Evolutionary conservation across 2,113 vertebrate species (phyloP), one percentile per base, ranked within the genome.

Genomic region (Hyaena hyaena): DNA sequence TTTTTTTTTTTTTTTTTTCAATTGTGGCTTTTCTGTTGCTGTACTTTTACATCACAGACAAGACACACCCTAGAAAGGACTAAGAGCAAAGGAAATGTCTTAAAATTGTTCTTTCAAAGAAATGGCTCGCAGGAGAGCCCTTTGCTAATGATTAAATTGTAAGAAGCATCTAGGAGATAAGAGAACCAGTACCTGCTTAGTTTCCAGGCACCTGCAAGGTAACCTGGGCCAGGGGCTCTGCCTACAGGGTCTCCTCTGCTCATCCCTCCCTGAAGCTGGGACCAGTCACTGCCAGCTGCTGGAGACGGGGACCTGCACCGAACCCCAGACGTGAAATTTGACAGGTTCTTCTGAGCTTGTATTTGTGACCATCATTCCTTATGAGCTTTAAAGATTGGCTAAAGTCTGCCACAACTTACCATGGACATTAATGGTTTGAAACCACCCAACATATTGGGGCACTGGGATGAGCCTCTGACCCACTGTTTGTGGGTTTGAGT

Each of bases 131-230:
- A 24, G 3, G 45, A 53, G 79, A 83, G 11, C n/a, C 9, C 48
- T 63, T 26, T 31, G 45, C 35, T 19, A 28, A 8, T 26, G 16
- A 33, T 31, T 31, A 16, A 21, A 10, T 2, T 26, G 26, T 19
- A 53, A 81, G 50, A 35, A 90, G 73, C 21, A 79, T 21, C 3
- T 4, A 31, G 35, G n/a, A 33, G 82, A 43, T 7, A 66, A 55
- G 0, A n/a, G 12, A 71, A 31, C 23, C 0, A 0, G 0, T 3
- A 0, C 19, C 43, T 23, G 43, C 71, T 45, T 16, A 31, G 65
- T 7, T 4, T 3, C 0, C 2, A 66, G 61, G n/a, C 14, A 55
- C 16, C n/a, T 26, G 0, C 1, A 7, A 24, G 39, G 31, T 9
- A 14, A 2, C 24, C 12, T 11, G 19, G 71, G 10, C 3, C 39